Evolutionary conservation across 1,140 invertebrate species (phyloP).

Genomic region (Mya arenaria): DNA sequence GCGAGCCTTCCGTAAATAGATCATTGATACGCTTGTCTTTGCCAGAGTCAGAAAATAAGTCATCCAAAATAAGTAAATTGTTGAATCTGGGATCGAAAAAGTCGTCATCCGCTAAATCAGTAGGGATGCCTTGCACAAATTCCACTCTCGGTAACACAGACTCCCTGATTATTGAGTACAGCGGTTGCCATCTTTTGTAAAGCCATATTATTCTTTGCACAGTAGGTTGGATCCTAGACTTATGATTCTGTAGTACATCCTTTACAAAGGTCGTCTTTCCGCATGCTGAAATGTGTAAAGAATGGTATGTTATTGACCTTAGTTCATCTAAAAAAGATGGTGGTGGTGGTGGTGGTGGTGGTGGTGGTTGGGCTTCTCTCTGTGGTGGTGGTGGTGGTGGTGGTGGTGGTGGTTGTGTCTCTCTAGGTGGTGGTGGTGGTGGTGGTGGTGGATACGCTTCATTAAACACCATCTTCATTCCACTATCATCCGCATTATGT

Average conservation of each 20-base stretch:
- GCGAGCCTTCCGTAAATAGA: constrained; percentile 25
- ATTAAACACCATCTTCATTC: no score
- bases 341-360: no score
- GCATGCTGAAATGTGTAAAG: no score
- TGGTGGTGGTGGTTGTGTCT: no score
- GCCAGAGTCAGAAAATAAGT: constrained; percentile 2
- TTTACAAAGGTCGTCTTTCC: constrained; percentile 25
- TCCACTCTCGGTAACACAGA: constrained; percentile 22
- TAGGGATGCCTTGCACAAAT: constrained; percentile 30
- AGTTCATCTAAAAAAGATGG: no score
- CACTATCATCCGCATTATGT: neutral
- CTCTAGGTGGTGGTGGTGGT: no score
- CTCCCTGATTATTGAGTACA: neutral
- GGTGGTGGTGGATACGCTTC: no score
- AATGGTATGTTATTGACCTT: no score
- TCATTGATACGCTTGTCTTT: constrained; percentile 19
- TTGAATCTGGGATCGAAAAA: constrained; percentile 3
- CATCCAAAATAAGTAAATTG: constrained; percentile 26
- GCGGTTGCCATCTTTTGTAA: constrained; percentile 36
- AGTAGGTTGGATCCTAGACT: neutral
- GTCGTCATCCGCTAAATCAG: constrained; percentile 15
- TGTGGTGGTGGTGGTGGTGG: no score
- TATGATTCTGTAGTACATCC: neutral
- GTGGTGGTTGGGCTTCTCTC: no score
- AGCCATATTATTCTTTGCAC: constrained; percentile 33